Base-by-base conservation (phyloP, 2,888 invertebrate species). In the Orthosia gracilis region DNA sequence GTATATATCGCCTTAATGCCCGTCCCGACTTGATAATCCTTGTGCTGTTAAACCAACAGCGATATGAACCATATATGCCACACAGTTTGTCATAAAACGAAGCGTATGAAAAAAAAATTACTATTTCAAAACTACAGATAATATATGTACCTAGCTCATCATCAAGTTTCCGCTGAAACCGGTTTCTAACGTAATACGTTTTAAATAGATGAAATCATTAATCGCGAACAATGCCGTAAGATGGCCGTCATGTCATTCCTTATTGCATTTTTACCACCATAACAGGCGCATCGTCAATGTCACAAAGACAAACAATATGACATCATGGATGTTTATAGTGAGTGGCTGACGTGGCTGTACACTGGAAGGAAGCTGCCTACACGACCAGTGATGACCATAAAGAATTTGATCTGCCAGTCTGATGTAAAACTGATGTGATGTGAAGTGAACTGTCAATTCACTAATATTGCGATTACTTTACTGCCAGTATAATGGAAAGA, bases 221-320 rank as follows among this genome's bases (percentile, higher is more conserved):
- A 67, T 83, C 83, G 81, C 18, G 13, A 61, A 76, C 85, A 81
- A 83, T 86, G 76, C 74, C 70, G 74, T 79, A 75, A 73, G 45
- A 61, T 61, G 61, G 45, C 61, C 15, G 45, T 15, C 61, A 15
- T 17, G 75, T 79, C 73, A 73, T 58, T 77, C 63, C 63, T 69
- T 76, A 78, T 78, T 82, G 71, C 73, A 75, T 80, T 79, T 84
- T 85, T 84, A 70, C 77, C 79, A 55, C 78, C 81, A n/a, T 81
- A 83, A 80, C 72, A 67, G 72, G 76, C 73, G 73, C 76, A 88
- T 87, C 88, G 80, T 88, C 88, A 90, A 88, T 88, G 85, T 77
- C 76, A 66, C 70, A 63, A 77, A 65, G 81, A 82, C 82, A 83
- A 85, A 78, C 74, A 85, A 76, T 80, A 82, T 91, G 91, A 91